A percentile compares a stretch with the other conserved stretches of the same genome.
Conservation (phyloP, 2,888 invertebrate genomes). For the Scelioninae gen. 1 region DNA sequence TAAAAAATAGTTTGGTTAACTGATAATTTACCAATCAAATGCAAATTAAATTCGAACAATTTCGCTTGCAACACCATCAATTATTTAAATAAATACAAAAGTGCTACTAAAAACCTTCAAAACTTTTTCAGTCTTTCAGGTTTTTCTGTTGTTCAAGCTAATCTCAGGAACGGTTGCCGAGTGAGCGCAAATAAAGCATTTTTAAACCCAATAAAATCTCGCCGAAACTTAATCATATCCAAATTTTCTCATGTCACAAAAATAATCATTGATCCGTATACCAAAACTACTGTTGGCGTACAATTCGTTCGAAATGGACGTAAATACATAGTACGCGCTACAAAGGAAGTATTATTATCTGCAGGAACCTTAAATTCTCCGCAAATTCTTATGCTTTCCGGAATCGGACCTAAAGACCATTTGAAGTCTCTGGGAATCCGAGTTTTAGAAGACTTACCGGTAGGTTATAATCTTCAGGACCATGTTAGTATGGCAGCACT, state of each 20-base stretch:
- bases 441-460: too few relatives aligned
- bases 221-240: slow-evolving; percentile 89
- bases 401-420: slow-evolving; percentile 89
- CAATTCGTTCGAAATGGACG: slow-evolving; percentile 88
- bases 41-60: too few relatives aligned
- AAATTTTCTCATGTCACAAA: slow-evolving; percentile 89
- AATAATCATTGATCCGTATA: slow-evolving; percentile 87
- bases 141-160: slow-evolving; percentile 90
- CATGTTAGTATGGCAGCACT: too few relatives aligned
- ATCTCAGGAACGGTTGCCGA: slow-evolving; percentile 89
- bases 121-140: slow-evolving; percentile 85
- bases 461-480: too few relatives aligned
- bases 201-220: slow-evolving; percentile 87
- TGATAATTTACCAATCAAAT: too few relatives aligned
- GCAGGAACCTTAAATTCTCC: slow-evolving; percentile 94
- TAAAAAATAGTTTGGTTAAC: background rate
- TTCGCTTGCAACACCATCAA: background rate
- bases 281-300: slow-evolving; percentile 88
- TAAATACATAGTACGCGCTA: slow-evolving; percentile 86
- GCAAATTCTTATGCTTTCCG: slow-evolving; percentile 93
- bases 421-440: too few relatives aligned
- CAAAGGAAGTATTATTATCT: slow-evolving; percentile 91
- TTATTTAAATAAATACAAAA: background rate
- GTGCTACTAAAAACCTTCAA: background rate
- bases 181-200: slow-evolving; percentile 93